These are phyloP conservation scores for Pseudomyrmex gracilis DNA, from an alignment of 1,140 invertebrate genomes.

Conservation along the genomic window DNA sequence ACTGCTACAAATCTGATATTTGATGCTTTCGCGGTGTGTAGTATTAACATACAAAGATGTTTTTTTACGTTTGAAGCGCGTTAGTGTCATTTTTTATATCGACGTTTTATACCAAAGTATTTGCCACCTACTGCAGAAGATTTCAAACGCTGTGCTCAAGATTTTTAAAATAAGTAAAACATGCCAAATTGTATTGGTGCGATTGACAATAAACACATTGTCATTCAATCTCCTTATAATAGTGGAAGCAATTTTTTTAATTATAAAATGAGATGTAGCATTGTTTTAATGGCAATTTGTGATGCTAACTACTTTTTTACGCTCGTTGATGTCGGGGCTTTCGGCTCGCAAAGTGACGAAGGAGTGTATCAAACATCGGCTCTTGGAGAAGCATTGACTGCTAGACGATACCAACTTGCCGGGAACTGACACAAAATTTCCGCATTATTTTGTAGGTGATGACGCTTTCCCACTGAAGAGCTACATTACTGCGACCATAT, in stretches of 20 bases:
- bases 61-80: too few relatives aligned
- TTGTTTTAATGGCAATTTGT: conserved; percentile 12
- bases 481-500: conserved; percentile 16
- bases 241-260: not conserved
- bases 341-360: conserved; percentile 7
- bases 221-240: not conserved
- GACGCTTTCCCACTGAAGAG: conserved; percentile 7
- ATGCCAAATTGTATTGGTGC: too few relatives aligned
- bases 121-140: not conserved
- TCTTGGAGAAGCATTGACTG: not conserved
- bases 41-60: too few relatives aligned
- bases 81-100: too few relatives aligned
- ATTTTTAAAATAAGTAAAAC: not conserved
- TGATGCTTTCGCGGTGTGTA: too few relatives aligned
- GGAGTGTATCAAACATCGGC: not conserved
- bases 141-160: not conserved
- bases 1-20: too few relatives aligned
- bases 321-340: conserved; percentile 3
- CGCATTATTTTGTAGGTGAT: not conserved
- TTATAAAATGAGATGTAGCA: conserved; percentile 19
- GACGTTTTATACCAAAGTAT: too few relatives aligned
- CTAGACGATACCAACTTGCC: not conserved
- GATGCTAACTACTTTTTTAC: conserved; percentile 2
- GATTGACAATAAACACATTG: not conserved
- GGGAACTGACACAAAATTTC: conserved; percentile 2